These are phyloP conservation scores for Coturnix japonica DNA, from an alignment of 2,113 vertebrate genomes.

Conservation along the genomic window DNA sequence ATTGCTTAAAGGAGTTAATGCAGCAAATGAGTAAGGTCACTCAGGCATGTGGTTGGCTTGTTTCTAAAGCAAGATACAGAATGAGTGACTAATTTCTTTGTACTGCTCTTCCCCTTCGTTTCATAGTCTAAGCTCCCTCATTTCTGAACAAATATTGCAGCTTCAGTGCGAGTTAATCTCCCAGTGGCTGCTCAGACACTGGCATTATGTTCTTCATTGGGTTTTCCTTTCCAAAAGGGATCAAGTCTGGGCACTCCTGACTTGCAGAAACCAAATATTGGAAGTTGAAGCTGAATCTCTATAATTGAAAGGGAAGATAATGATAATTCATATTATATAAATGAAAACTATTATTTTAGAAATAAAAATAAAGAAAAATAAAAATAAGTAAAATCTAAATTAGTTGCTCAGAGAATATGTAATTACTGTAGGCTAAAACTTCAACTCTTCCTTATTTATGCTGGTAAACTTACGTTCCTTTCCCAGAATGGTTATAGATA, in stretches of 20 bases:
- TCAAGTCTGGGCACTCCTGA: not conserved
- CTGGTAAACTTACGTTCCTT: not conserved
- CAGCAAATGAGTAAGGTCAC: slow-evolving; percentile 30
- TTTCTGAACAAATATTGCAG: not conserved
- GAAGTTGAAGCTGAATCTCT: not conserved
- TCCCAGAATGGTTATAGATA: not conserved
- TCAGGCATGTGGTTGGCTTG: not conserved
- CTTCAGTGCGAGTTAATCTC: not conserved
- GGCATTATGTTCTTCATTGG: not conserved
- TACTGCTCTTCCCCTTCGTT: not conserved
- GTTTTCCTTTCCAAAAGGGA: not conserved
- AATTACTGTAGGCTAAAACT: not conserved
- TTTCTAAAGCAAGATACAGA: not conserved
- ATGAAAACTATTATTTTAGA: too few species aligned
- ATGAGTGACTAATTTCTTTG: not conserved
- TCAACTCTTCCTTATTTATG: not conserved
- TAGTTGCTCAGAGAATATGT: not conserved
- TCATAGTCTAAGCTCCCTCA: fast-evolving
- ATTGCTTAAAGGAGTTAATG: slow-evolving; percentile 41
- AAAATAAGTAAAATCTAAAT: not conserved
- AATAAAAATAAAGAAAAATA: too few species aligned
- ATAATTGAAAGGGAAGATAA: not conserved
- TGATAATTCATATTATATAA: too few species aligned
- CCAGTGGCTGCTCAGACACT: not conserved
- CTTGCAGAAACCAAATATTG: not conserved